Conservation (phyloP, 2,797 vertebrate species). For the Gastrophryne carolinensis region DNA sequence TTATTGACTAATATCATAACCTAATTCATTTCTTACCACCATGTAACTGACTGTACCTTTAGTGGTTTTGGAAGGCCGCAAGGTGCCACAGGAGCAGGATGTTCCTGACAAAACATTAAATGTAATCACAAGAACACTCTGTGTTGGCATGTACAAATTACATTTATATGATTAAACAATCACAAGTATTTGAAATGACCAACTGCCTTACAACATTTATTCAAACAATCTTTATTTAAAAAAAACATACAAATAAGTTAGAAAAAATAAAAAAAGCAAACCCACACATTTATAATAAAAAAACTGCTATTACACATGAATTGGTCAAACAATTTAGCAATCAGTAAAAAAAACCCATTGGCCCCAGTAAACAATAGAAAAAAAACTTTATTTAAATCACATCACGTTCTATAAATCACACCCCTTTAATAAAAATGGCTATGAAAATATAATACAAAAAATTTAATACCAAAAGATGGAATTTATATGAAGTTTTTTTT, state of each 20-base stretch:
- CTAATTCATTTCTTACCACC: too few species aligned
- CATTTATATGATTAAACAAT: too few species aligned
- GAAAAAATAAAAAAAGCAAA: conserved; percentile 84
- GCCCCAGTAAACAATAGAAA: conserved; percentile 69
- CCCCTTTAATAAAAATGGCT: conserved; percentile 47
- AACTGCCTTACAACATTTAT: conserved; percentile 27
- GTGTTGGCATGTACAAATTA: too few species aligned
- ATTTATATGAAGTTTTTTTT: conserved; percentile 45
- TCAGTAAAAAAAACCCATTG: conserved; percentile 73
- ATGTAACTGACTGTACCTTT: too few species aligned
- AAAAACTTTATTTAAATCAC: conserved; percentile 30
- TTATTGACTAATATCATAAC: too few species aligned
- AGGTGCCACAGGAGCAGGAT: too few species aligned
- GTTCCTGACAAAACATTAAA: too few species aligned
- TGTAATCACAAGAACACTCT: too few species aligned
- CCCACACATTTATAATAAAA: conserved; percentile 86
- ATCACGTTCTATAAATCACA: conserved; percentile 35
- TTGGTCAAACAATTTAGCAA: conserved; percentile 88
- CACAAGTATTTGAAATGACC: not conserved
- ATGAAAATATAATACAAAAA: conserved; percentile 56
- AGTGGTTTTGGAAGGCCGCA: too few species aligned
- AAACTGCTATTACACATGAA: conserved; percentile 78
- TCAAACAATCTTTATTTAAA: conserved; percentile 87
- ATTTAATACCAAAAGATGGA: conserved; percentile 45
- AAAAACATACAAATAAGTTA: conserved; percentile 93